Evolutionary conservation across 2,113 vertebrate genomes (phyloP).

Genomic region (Craseonycteris thonglongyai): DNA sequence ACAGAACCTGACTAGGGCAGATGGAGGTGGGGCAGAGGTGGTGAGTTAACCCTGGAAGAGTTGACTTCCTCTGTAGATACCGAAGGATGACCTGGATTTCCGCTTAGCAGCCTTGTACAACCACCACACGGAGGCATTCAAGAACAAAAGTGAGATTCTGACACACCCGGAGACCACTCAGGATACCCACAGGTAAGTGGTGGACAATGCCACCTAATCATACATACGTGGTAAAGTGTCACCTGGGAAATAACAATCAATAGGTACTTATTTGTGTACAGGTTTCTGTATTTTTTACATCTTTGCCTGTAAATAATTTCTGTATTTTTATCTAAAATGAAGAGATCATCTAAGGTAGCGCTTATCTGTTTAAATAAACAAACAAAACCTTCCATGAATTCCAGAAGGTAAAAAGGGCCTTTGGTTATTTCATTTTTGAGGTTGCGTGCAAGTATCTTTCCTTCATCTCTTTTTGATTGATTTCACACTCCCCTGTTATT

Average conservation of each 20-base stretch:
- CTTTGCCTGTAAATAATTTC: background rate
- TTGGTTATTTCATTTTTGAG: background rate
- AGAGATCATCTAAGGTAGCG: background rate
- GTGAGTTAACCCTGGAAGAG: background rate
- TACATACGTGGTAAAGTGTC: background rate
- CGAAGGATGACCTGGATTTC: conserved; percentile 85
- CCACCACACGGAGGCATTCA: conserved; percentile 80
- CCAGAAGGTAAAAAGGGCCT: background rate
- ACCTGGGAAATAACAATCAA: background rate
- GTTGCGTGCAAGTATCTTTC: background rate
- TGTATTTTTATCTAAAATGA: background rate
- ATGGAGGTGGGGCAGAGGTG: background rate
- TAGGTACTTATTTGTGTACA: background rate
- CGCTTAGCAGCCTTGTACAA: conserved; percentile 83
- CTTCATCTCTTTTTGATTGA: background rate
- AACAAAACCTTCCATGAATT: background rate
- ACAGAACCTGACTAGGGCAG: background rate
- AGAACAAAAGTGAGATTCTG: conserved; percentile 78
- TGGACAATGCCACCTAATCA: background rate
- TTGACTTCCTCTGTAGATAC: conserved; percentile 68
- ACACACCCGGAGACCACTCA: conserved; percentile 77
- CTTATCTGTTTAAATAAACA: background rate
- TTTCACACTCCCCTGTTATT: background rate
- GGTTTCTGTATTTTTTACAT: background rate
- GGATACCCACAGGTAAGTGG: conserved; percentile 70